These are phyloP conservation scores for Equus quagga DNA, from an alignment of 2,113 vertebrate species.

Conservation along the genomic window DNA sequence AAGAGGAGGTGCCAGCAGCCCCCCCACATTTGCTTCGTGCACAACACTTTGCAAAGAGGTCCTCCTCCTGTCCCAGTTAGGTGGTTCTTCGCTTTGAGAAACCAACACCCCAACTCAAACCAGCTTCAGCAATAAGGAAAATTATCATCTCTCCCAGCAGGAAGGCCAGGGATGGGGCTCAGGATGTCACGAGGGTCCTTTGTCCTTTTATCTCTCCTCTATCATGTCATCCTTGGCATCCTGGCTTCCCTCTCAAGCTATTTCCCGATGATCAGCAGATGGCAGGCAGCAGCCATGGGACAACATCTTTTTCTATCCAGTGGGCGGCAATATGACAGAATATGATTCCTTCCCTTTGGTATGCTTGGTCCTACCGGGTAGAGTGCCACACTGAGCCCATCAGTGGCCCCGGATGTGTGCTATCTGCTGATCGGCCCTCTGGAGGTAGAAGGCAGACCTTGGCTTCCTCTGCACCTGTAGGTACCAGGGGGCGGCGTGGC, in stretches of 20 bases:
- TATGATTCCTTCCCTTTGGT: background rate
- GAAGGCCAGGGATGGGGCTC: background rate
- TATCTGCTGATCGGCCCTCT: background rate
- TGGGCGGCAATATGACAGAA: background rate
- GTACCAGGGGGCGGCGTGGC: background rate
- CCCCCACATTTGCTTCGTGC: background rate
- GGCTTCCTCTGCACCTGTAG: background rate
- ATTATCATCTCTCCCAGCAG: too few relatives aligned
- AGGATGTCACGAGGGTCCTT: too few relatives aligned
- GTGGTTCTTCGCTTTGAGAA: background rate
- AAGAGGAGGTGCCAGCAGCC: background rate
- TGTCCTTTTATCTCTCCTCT: background rate
- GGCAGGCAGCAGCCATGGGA: background rate
- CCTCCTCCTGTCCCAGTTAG: background rate
- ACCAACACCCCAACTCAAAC: background rate
- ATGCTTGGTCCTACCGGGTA: background rate
- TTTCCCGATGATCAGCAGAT: background rate
- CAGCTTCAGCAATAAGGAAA: too few relatives aligned
- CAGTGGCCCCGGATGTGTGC: too few relatives aligned
- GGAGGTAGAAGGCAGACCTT: background rate
- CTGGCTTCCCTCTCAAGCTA: background rate
- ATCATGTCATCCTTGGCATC: background rate
- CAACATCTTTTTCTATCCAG: background rate
- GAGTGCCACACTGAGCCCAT: rapidly evolving
- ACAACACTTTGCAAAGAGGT: too few relatives aligned